A percentile compares a stretch with the other conserved stretches of the same genome.
These are phyloP conservation scores for Leptopilina clavipes DNA, from an alignment of 1,140 invertebrate genomes.

Conservation along the genomic window DNA sequence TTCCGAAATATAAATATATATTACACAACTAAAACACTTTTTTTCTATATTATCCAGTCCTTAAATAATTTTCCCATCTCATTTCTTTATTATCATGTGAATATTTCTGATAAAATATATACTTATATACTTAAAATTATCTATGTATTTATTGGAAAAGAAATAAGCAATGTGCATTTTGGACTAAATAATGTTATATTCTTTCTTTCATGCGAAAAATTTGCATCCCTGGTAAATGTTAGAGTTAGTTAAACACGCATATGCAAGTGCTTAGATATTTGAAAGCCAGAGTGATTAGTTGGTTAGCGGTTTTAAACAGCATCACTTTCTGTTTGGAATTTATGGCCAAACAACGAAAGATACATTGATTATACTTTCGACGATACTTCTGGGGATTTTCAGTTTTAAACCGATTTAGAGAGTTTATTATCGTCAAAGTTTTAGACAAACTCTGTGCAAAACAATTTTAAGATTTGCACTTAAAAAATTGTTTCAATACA, in stretches of 20 bases:
- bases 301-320: slow-evolving; percentile 56
- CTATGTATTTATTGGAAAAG: too few species aligned
- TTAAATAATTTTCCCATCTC: neutral
- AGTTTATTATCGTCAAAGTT: neutral
- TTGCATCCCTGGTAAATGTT: slow-evolving; percentile 36
- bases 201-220: neutral
- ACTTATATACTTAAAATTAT: too few species aligned
- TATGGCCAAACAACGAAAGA: slow-evolving; percentile 62
- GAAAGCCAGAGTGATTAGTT: slow-evolving; percentile 52
- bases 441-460: neutral
- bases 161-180: too few species aligned
- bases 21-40: slow-evolving; percentile 51
- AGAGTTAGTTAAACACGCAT: slow-evolving; percentile 38
- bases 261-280: slow-evolving; percentile 42
- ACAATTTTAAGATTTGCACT: neutral
- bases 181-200: too few species aligned
- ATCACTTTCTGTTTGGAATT: slow-evolving; percentile 58
- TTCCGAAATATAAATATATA: slow-evolving; percentile 70
- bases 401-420: slow-evolving; percentile 46
- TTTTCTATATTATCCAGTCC: slow-evolving; percentile 20
- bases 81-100: neutral
- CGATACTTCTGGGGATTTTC: slow-evolving; percentile 60
- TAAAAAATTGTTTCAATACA: neutral
- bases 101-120: neutral
- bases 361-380: slow-evolving; percentile 65